Evolutionary conservation across 2,113 vertebrate genomes (phyloP), one percentile per base, ranked within the genome.

Genomic region (Barnardius zonarius): DNA sequence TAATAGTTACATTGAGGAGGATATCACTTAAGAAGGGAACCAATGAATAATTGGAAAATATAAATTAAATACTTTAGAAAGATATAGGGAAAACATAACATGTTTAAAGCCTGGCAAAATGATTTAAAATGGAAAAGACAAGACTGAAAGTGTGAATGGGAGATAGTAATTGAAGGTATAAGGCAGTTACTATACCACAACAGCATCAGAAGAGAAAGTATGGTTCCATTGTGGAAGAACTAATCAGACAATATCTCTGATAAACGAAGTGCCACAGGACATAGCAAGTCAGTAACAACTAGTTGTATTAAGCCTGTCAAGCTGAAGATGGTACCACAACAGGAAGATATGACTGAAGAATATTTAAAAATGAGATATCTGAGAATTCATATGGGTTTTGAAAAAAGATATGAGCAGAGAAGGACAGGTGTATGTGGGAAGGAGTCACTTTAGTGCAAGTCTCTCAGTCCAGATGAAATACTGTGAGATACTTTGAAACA

Each of bases 131-230:
- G 44, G 14, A 48, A 6, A 39, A 55, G 43, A 30, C 3, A 48
- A 37, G n/a, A 63, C 4, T 54, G 28, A 10, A 6, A 75, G 52
- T 31, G 14, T 31, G 22, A 75, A 72, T 49, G 25, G 12, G 9
- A 54, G 52, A 62, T 13, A 63, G 6, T 37, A 67, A 46, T 1
- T 0, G 24, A 59, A 55, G 1, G 20, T 72, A 11, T 37, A 83
- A 4, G 7, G 19, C 30, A 46, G 2, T 49, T 72, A 31, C 5
- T 48, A 7, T 68, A n/a, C 28, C 48, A 54, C 11, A 79, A 33
- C 1, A 5, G 1, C 17, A 69, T 33, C 31, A 33, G 90, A 83
- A 33, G 0, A 51, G 28, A 77, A 12, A 39, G 2, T 0, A 0
- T 30, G 35, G 2, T 61, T 88, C 30, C 5, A 1, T 10, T 72